These are phyloP conservation scores for Rhipidura dahli DNA, from an alignment of 2,113 vertebrate species.

Conservation along the genomic window DNA sequence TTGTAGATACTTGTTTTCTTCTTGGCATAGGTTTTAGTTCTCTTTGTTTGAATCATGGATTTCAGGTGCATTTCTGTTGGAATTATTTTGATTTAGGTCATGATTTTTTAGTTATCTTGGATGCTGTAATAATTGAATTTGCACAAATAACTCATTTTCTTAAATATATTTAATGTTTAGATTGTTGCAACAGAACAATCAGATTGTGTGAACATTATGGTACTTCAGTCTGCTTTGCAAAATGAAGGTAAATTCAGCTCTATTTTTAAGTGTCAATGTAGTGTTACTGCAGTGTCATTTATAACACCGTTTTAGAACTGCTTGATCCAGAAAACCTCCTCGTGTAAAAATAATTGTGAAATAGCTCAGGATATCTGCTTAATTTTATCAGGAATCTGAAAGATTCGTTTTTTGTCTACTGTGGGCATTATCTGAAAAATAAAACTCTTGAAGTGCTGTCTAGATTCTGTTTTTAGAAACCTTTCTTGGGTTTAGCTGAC, in stretches of 20 bases:
- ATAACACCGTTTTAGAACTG: neutral
- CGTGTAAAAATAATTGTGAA: neutral
- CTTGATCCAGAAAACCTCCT: neutral
- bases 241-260: neutral
- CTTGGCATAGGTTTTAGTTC: neutral
- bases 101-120: neutral
- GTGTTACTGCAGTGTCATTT: neutral
- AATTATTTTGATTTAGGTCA: neutral
- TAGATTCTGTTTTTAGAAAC: constrained; percentile 36
- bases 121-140: neutral
- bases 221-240: neutral
- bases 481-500: constrained; percentile 19
- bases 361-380: neutral
- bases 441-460: neutral
- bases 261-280: neutral
- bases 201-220: neutral
- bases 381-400: neutral
- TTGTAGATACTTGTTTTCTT: neutral
- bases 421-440: neutral
- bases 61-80: neutral
- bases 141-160: neutral
- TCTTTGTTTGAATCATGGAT: neutral
- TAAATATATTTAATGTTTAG: neutral
- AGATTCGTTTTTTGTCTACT: neutral
- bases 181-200: neutral